Base-by-base conservation (phyloP, 2,113 vertebrate genomes). In the Pholis gunnellus region DNA sequence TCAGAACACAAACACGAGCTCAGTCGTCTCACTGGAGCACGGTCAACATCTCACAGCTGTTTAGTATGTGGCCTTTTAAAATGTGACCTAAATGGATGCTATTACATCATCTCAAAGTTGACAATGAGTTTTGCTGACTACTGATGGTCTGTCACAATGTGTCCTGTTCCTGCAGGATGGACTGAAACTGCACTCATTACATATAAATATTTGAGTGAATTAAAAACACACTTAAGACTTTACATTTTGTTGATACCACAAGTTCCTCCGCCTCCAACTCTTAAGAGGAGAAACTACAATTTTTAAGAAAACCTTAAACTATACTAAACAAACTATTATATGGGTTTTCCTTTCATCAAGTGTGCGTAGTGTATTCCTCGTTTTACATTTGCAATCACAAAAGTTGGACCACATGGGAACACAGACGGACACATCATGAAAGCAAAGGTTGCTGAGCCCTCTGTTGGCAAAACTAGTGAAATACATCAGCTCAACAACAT, bases 391-490 rank as follows among this genome's bases (percentile, higher is more conserved):
- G 22, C 52, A 40, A 29, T 63, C 34, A 65, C 5, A 75, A 34
- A 46, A 27, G 18, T 78, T 22, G 54, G 27, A n/a, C 10, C 9
- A 77, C 31, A 52, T 38, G 36, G 18, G 38, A 56, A 68, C 36
- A 66, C 11, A 61, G n/a, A 50, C 2, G 31, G 18, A 34, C 42
- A 17, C 25, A 57, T 3, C 64, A 3, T 38, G n/a, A 79, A 83
- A 84, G n/a, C 25, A 77, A 71, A 78, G 78, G n/a, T 74, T 86
- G 78, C 48, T 90, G 90, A 91, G 91, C 93, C 93, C 92, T 87
- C 94, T 95, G 84, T 81, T 93, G 95, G 92, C 36, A 44, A 85
- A 82, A 87, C 59, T 72, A 22, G 60, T 72, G 36, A 87, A 78
- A 52, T 46, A 50, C 72, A 77, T 59, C 22, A n/a, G 6, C 7